A percentile compares a stretch with the other conserved stretches of the same genome.
phyloP scores from a whole-genome alignment of 2,888 invertebrate species.

The Mimachlamys varia region DNA sequence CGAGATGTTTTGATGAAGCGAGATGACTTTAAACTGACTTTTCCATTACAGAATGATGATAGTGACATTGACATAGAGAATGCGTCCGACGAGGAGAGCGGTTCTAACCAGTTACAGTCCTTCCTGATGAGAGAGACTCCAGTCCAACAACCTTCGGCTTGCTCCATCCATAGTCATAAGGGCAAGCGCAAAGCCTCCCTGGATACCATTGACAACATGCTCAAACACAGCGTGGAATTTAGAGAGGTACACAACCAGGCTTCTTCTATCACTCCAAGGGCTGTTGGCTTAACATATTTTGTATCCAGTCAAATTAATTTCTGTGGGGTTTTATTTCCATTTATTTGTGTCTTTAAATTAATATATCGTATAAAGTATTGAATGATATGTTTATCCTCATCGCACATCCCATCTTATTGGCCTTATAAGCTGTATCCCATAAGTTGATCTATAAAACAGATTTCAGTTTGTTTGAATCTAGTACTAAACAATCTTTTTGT shows the following conservation, averaged over 20 bases:
- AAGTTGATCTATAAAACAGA: too few species aligned
- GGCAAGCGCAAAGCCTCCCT: conserved; percentile 46
- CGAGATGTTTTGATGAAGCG: neutral
- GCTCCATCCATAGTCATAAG: conserved; percentile 25
- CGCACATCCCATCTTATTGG: too few species aligned
- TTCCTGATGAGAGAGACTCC: neutral
- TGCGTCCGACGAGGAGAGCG: conserved; percentile 10
- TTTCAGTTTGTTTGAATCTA: too few species aligned
- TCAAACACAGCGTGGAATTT: conserved; percentile 39
- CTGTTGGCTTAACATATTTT: too few species aligned
- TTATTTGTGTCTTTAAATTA: too few species aligned
- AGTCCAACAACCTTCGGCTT: conserved; percentile 36
- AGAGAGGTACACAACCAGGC: conserved; percentile 41
- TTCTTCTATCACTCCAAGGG: too few species aligned
- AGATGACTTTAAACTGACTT: neutral
- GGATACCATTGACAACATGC: conserved; percentile 43
- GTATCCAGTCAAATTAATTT: too few species aligned
- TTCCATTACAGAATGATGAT: conserved; percentile 1
- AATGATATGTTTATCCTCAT: too few species aligned
- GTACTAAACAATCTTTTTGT: too few species aligned
- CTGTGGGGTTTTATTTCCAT: too few species aligned
- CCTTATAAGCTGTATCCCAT: too few species aligned
- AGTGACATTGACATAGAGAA: neutral
- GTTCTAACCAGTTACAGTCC: neutral
- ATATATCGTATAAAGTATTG: too few species aligned